These are phyloP conservation scores for Pao palembangensis DNA, from an alignment of 2,113 vertebrate species.

Conservation along the genomic window DNA sequence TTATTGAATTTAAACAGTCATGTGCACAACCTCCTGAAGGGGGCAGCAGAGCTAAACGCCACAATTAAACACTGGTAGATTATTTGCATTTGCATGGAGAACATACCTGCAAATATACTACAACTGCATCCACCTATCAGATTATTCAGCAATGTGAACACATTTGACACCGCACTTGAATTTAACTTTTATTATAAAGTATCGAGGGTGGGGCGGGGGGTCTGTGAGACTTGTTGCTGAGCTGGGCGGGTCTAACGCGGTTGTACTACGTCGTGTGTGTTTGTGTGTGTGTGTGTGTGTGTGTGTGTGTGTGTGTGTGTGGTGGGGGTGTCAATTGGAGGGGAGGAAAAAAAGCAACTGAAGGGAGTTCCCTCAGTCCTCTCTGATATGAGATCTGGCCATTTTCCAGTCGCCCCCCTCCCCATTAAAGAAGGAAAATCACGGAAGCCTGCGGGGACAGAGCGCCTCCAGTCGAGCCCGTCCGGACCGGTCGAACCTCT, in stretches of 20 bases:
- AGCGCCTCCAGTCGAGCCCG: not conserved
- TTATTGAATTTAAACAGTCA: not conserved
- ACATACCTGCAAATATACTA: too few relatives aligned
- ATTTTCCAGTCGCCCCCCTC: slow-evolving; percentile 41
- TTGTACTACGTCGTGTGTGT: slow-evolving; percentile 50
- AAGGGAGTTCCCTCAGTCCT: slow-evolving; percentile 65
- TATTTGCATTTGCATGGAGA: too few relatives aligned
- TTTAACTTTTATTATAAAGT: too few relatives aligned
- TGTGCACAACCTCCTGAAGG: too few relatives aligned
- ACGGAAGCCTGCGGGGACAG: not conserved
- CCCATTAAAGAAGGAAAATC: slow-evolving; percentile 35
- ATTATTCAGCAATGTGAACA: too few relatives aligned
- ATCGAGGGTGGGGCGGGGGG: not conserved
- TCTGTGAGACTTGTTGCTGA: slow-evolving; percentile 62
- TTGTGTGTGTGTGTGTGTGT: too few relatives aligned
- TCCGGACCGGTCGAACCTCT: too few relatives aligned
- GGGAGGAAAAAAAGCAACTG: slow-evolving; percentile 46
- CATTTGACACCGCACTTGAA: too few relatives aligned
- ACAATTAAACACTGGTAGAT: too few relatives aligned
- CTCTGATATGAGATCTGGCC: slow-evolving; percentile 51
- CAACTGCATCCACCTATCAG: too few relatives aligned
- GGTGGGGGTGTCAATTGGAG: slow-evolving; percentile 58
- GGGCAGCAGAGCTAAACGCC: too few relatives aligned
- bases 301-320: not conserved
- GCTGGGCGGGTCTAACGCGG: slow-evolving; percentile 69